Conservation (phyloP, 2,888 invertebrate species). For the Xestia sexstrigata region DNA sequence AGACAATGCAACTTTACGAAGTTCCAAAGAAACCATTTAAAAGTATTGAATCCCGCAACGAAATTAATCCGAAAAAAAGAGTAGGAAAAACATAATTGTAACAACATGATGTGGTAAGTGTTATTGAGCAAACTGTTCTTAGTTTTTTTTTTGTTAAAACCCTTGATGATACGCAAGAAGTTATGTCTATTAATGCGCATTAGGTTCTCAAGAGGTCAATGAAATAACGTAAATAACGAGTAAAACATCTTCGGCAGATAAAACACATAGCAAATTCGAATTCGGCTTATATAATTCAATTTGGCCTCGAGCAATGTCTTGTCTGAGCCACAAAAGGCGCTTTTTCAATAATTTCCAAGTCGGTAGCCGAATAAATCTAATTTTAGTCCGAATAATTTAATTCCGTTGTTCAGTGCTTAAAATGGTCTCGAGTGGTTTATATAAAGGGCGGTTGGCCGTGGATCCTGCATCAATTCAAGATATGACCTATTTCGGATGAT, state of each 20-base stretch:
- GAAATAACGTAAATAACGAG: background rate
- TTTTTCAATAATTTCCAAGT: constrained; percentile 58
- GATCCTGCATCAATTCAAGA: background rate
- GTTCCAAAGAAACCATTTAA: no score
- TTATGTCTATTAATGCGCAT: background rate
- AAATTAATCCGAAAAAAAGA: no score
- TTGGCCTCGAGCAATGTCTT: constrained; percentile 48
- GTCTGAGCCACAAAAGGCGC: constrained; percentile 48
- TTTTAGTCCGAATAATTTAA: constrained; percentile 53
- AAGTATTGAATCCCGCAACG: no score
- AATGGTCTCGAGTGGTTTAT: constrained; percentile 26
- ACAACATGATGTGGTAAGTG: background rate
- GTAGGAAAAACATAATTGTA: no score
- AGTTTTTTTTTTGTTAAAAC: background rate
- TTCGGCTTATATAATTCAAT: constrained; percentile 58
- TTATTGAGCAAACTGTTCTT: background rate
- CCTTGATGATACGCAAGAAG: background rate
- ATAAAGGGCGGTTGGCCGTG: background rate
- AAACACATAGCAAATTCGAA: constrained; percentile 58
- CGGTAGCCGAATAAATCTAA: constrained; percentile 45
- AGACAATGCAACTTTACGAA: no score
- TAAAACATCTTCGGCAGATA: constrained; percentile 21
- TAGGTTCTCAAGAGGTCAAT: background rate
- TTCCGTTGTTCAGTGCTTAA: constrained; percentile 40
- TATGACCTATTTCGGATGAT: background rate